A percentile compares a stretch with the other conserved stretches of the same genome.
These are phyloP conservation scores for Xerus rutilus DNA, from an alignment of 2,797 vertebrate species.

Conservation along the genomic window DNA sequence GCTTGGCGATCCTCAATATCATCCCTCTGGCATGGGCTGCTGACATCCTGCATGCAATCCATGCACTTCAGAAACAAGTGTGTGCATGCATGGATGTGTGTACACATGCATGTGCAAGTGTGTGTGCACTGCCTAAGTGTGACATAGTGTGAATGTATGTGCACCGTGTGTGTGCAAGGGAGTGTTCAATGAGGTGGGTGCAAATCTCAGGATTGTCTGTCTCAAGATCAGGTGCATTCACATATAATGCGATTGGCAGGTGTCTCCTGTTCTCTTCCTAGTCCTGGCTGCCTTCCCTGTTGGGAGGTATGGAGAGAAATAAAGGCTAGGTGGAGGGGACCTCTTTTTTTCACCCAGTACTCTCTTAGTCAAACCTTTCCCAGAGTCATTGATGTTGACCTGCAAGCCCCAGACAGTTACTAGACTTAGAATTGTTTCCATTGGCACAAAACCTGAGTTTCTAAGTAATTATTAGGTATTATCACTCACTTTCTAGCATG, in stretches of 20 bases:
- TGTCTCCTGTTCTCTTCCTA: neutral
- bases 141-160: neutral
- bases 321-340: neutral
- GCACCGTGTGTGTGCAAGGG: neutral
- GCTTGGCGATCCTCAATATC: neutral
- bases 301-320: neutral
- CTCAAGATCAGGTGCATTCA: neutral
- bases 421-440: neutral
- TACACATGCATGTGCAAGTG: too few species aligned
- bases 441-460: neutral
- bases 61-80: neutral
- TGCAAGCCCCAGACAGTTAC: neutral
- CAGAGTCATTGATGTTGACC: neutral
- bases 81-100: neutral
- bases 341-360: neutral
- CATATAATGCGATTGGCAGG: neutral
- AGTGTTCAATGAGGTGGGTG: neutral
- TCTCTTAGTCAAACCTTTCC: neutral
- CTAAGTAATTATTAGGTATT: neutral
- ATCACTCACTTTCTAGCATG: neutral
- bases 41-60: neutral
- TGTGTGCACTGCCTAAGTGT: neutral
- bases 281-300: neutral
- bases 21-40: neutral
- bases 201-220: neutral